A percentile compares a stretch with the other conserved stretches of the same genome.
phyloP scores from a whole-genome alignment of 2,797 vertebrate species.

The Selene dorsalis region DNA sequence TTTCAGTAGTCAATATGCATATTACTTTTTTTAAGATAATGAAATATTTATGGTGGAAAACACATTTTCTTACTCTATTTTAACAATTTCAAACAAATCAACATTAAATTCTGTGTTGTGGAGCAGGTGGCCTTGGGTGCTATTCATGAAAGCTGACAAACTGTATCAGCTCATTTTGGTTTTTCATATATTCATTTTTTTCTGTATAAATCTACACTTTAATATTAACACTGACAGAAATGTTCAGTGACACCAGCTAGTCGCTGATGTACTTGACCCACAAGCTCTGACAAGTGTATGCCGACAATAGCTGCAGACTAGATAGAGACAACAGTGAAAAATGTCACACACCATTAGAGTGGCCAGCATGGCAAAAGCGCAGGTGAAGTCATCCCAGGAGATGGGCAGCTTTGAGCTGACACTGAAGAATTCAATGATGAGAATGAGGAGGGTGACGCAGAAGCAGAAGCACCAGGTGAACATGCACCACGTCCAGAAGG shows the following conservation, averaged over 20 bases:
- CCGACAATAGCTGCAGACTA: not conserved
- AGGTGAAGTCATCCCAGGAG: constrained; percentile 91
- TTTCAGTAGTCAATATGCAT: too few relatives aligned
- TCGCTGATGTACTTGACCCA: not conserved
- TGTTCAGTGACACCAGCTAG: not conserved
- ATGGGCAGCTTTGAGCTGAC: constrained; percentile 79
- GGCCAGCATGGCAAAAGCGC: constrained; percentile 87
- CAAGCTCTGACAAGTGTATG: not conserved
- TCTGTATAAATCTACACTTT: not conserved
- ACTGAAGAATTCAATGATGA: constrained; percentile 83
- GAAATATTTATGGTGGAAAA: not conserved
- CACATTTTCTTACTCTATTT: not conserved
- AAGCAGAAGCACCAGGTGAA: constrained; percentile 92
- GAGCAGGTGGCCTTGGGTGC: not conserved
- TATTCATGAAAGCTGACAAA: not conserved
- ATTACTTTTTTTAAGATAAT: too few relatives aligned
- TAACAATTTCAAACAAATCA: too few relatives aligned
- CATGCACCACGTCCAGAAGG: constrained; percentile 88
- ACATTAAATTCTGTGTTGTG: not conserved
- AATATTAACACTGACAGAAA: not conserved
- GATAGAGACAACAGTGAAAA: not conserved
- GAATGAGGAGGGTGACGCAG: constrained; percentile 80
- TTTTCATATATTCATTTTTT: not conserved
- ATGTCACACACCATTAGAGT: constrained; percentile 78
- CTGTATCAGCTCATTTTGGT: not conserved